Conservation (phyloP, 2,797 vertebrate genomes). For the Acanthurus lineatus region DNA sequence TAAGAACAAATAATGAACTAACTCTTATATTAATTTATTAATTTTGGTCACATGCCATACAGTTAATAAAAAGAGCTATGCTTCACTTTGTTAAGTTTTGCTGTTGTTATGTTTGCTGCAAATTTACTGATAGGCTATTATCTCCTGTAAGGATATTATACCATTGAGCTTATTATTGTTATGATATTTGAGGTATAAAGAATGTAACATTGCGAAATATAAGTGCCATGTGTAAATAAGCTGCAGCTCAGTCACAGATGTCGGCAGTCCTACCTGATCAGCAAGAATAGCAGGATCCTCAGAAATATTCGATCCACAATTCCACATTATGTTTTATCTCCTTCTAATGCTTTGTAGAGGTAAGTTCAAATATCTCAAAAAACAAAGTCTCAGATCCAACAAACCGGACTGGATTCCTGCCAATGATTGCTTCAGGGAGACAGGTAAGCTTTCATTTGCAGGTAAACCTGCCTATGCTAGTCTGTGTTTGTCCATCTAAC, state of each 20-base stretch:
- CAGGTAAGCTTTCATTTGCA: background rate
- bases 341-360: background rate
- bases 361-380: background rate
- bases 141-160: no score
- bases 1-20: no score
- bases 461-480: background rate
- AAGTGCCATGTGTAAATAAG: no score
- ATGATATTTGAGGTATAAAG: no score
- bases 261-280: conserved; percentile 30
- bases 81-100: no score
- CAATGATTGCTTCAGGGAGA: background rate
- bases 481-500: background rate
- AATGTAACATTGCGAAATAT: no score
- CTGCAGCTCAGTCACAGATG: background rate
- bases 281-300: background rate
- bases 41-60: no score
- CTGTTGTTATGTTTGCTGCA: no score
- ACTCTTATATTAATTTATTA: no score
- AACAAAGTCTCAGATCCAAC: background rate
- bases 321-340: conserved; percentile 15
- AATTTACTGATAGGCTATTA: no score
- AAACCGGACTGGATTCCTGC: background rate
- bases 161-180: no score
- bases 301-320: background rate
- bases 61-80: no score